These are phyloP conservation scores for Labeo rohita DNA, from an alignment of 2,113 vertebrate species.

Conservation along the genomic window DNA sequence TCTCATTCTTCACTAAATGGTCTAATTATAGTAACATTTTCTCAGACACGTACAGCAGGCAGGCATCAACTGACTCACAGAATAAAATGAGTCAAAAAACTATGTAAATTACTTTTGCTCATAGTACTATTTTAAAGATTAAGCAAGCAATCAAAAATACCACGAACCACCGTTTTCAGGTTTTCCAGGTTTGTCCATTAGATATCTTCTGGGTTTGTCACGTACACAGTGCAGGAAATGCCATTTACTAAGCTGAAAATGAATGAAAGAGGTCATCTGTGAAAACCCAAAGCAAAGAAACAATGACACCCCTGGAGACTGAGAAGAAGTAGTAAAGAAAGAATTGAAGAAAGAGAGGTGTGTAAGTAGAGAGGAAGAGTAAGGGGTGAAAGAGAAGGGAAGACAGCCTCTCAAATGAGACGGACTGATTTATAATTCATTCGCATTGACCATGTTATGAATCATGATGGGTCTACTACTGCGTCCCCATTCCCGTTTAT, in stretches of 20 bases:
- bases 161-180: background rate
- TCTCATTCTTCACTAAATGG: background rate
- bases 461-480: background rate
- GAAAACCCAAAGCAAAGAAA: background rate
- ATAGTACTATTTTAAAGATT: background rate
- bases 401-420: background rate
- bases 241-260: background rate
- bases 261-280: background rate
- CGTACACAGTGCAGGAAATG: background rate
- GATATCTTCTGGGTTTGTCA: background rate
- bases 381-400: background rate
- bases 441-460: background rate
- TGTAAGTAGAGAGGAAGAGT: no score
- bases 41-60: background rate
- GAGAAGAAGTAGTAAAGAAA: background rate
- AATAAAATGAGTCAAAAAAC: background rate
- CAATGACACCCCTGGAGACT: background rate
- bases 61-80: background rate
- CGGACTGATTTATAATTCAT: background rate
- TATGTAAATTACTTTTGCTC: background rate
- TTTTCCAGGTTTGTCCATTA: background rate
- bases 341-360: background rate
- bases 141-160: background rate
- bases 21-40: background rate
- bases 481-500: background rate